These are phyloP conservation scores for Zeuzera pyrina DNA, from an alignment of 2,888 invertebrate species.

Conservation along the genomic window DNA sequence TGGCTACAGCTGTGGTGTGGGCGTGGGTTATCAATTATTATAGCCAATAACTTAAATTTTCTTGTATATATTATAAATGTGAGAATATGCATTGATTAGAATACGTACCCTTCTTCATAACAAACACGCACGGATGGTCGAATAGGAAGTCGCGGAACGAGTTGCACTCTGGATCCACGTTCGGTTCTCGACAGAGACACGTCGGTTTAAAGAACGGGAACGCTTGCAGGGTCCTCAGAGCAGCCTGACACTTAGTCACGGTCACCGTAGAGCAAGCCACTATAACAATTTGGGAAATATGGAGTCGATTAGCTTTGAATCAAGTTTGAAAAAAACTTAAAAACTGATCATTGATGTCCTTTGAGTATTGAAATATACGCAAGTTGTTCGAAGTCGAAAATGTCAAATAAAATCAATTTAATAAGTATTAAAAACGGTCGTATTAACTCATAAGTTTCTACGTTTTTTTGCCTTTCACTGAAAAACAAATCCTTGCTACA, in stretches of 20 bases:
- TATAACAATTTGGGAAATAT: conserved; percentile 64
- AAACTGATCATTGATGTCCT: no score
- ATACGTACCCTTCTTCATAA: conserved; percentile 85
- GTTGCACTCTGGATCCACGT: conserved; percentile 93
- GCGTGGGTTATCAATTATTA: no score
- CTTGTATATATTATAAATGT: no score
- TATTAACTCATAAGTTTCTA: no score
- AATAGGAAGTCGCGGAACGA: conserved; percentile 94
- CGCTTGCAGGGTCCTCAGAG: conserved; percentile 89
- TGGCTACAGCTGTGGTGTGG: no score
- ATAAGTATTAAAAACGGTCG: background rate
- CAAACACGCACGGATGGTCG: conserved; percentile 94
- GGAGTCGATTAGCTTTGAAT: no score
- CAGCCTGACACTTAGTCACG: conserved; percentile 94
- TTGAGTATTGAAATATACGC: no score
- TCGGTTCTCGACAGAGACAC: conserved; percentile 92
- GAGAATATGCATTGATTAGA: no score
- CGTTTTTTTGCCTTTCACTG: no score
- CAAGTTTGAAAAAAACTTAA: no score
- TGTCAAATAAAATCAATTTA: conserved; percentile 4
- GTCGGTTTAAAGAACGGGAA: conserved; percentile 95
- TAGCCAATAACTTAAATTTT: no score
- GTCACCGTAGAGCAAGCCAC: conserved; percentile 95
- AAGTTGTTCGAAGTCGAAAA: conserved; percentile 4
- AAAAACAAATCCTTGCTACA: no score